Evolutionary conservation across 2,797 vertebrate species (phyloP), one percentile per base, ranked within the genome.

Genomic region (Acipenser transmontanus): DNA sequence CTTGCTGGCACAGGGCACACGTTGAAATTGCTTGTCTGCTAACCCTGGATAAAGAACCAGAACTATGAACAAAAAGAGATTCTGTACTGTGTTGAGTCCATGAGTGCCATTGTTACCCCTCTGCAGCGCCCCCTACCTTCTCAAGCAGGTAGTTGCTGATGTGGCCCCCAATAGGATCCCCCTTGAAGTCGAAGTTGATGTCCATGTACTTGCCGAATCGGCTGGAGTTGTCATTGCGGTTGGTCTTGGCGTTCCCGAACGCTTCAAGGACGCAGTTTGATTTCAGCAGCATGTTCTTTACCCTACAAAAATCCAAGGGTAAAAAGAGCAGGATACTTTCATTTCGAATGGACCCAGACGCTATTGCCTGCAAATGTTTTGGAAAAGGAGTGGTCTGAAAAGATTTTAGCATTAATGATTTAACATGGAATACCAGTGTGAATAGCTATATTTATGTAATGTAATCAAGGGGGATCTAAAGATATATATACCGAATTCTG

Each of bases 171-270:
- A 99, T 96, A 0, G 97, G 97, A 71, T 99, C 97, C 1, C 97
- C 97, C 77, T 99, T 99, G 78, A 99, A 99, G 81, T 99, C 97
- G 68, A 99, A 99, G 83, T 99, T 99, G 86, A 99, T 99, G 82
- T 99, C 97, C 97, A 99, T 99, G 72, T 99, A 99, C 61, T 99
- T 99, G 49, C 97, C 97, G 64, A 99, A 99, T 50, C 97, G 92
- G 84, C 96, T 98, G 81, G 97, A 99, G 75, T 99, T 99, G 88
- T 99, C 97, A 0, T 99, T 99, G 62, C 96, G 95, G 85, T 92
- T 99, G 61, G 97, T 99, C 81, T 97, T 99, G 84, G 97, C 97
- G 1, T 99, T 99, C 60, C 97, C 97, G 54, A 99, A 99, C 68
- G 97, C 94, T 83, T 99, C 97, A 75, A 99, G 65, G 69, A 99